Conservation (phyloP, 2,113 vertebrate species). For the Stomatorhinus ivindoensis region DNA sequence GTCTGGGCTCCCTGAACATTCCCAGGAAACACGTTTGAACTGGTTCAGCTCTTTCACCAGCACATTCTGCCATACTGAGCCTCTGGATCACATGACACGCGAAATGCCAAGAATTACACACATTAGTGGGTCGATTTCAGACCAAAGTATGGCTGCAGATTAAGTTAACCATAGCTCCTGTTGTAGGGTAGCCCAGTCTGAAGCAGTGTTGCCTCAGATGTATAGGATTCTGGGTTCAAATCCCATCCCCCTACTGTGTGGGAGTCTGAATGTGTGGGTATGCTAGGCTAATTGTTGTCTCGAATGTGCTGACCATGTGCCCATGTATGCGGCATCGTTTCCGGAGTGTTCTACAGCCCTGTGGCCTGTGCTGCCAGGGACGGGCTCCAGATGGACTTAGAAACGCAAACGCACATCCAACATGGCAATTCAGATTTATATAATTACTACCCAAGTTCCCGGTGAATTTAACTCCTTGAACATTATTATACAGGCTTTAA, state of each 20-base stretch:
- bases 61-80: neutral
- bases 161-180: neutral
- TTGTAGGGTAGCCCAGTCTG: neutral
- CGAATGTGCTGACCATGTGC: neutral
- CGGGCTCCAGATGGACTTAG: neutral
- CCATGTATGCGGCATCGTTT: neutral
- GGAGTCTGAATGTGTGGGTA: neutral
- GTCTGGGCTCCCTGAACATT: neutral
- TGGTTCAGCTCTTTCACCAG: neutral
- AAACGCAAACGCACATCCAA: neutral
- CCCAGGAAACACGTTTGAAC: neutral
- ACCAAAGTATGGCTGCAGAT: neutral
- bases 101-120: neutral
- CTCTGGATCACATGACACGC: neutral
- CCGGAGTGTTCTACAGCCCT: neutral
- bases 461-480: neutral
- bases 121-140: neutral
- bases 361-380: neutral
- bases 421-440: neutral
- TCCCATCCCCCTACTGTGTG: neutral
- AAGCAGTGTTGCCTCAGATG: neutral
- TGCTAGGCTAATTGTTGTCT: neutral
- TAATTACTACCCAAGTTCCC: neutral
- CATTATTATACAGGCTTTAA: neutral
- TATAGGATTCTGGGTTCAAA: neutral